phyloP scores from a whole-genome alignment of 2,888 invertebrate genomes.

The Torymus tubicola region DNA sequence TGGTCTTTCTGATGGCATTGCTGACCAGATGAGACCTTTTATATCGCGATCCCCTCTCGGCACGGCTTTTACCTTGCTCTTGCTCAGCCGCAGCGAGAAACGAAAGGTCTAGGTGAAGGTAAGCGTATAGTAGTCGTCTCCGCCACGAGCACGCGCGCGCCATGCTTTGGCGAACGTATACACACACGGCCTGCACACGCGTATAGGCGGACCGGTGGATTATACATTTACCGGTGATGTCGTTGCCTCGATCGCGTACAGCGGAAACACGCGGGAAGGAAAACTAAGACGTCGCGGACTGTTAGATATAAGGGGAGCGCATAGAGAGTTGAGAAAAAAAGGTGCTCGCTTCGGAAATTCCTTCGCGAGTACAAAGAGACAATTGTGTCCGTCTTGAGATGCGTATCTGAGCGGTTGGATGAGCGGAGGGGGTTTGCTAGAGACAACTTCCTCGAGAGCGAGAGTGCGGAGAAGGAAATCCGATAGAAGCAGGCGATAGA shows the following conservation, averaged over 20 bases:
- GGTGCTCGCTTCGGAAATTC: slow-evolving; percentile 1
- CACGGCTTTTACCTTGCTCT: slow-evolving; percentile 38
- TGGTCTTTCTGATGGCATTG: slow-evolving; percentile 71
- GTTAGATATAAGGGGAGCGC: neutral
- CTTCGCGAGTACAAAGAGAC: slow-evolving; percentile 12
- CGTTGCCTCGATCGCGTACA: neutral
- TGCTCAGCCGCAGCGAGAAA: slow-evolving; percentile 59
- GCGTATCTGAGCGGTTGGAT: neutral
- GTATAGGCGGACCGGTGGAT: neutral
- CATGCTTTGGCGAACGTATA: slow-evolving; percentile 58
- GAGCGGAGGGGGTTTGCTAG: neutral
- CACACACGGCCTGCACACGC: slow-evolving; percentile 58
- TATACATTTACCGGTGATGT: slow-evolving; percentile 47
- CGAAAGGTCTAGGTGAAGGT: slow-evolving; percentile 77
- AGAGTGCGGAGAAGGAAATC: neutral
- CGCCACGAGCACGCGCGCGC: slow-evolving; percentile 46
- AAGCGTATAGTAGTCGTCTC: slow-evolving; percentile 59
- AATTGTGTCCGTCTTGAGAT: slow-evolving; percentile 2
- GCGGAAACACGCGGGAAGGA: slow-evolving; percentile 5
- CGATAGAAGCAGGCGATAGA: slow-evolving; percentile 1
- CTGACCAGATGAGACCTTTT: slow-evolving; percentile 74
- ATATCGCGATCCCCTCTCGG: slow-evolving; percentile 73
- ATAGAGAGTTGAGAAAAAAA: neutral
- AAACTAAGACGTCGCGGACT: slow-evolving; percentile 9
- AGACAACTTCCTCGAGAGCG: neutral